These are phyloP conservation scores for Saimiri boliviensis DNA, from an alignment of 2,113 vertebrate genomes.

Conservation along the genomic window DNA sequence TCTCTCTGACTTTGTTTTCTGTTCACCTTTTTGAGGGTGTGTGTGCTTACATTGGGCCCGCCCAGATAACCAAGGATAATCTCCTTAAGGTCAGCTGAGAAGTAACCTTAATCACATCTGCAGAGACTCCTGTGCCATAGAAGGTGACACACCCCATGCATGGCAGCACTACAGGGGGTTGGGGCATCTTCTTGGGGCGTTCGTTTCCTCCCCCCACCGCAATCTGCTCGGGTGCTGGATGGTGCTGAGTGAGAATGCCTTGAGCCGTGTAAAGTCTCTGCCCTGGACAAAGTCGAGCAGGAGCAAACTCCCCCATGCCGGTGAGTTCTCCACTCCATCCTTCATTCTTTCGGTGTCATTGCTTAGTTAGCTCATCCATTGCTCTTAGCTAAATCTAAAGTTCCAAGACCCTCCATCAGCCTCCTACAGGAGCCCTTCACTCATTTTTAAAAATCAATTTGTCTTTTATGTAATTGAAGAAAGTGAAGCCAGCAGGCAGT, in stretches of 20 bases:
- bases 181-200: neutral
- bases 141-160: accelerated
- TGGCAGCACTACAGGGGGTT: too few relatives aligned
- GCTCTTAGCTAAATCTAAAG: neutral
- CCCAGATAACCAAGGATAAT: neutral
- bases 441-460: neutral
- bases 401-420: neutral
- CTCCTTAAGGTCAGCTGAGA: neutral
- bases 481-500: accelerated
- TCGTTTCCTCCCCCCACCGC: accelerated
- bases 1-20: neutral
- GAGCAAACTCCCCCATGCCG: accelerated
- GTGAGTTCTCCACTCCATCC: neutral
- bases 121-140: neutral
- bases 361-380: neutral
- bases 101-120: too few relatives aligned
- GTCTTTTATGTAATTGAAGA: neutral
- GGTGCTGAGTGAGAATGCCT: accelerated
- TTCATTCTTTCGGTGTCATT: neutral
- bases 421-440: accelerated
- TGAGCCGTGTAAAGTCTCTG: accelerated
- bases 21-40: too few relatives aligned
- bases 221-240: accelerated
- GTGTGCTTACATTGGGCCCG: neutral
- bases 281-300: accelerated